These are phyloP conservation scores for Astreopora myriophthalma DNA, from an alignment of 64 coral and sea anemone genomes.

Conservation along the genomic window DNA sequence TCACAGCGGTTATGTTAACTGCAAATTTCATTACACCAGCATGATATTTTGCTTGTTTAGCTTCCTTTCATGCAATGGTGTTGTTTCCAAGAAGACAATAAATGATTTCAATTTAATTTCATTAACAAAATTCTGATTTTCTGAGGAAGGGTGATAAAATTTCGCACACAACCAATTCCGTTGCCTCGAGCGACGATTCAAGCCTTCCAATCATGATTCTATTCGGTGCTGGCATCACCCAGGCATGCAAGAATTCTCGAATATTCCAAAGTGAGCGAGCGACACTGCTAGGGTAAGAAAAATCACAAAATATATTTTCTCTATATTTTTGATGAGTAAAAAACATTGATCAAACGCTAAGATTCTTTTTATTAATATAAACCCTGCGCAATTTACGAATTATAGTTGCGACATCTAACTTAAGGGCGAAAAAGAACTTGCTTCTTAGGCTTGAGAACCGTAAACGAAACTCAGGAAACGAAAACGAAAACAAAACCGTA, in stretches of 20 bases:
- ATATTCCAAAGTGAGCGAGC: background rate
- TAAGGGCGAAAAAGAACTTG: background rate
- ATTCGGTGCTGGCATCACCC: background rate
- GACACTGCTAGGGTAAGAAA: background rate
- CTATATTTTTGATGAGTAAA: slow-evolving; percentile 31
- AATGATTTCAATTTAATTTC: slow-evolving; percentile 10
- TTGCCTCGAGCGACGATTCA: background rate
- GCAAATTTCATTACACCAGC: background rate
- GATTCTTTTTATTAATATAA: background rate
- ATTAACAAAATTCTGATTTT: background rate
- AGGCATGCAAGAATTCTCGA: background rate
- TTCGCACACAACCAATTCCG: background rate
- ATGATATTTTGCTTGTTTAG: background rate
- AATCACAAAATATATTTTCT: background rate
- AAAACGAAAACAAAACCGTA: too few relatives aligned
- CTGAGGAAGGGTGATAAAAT: background rate
- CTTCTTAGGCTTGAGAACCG: background rate
- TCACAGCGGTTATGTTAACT: background rate
- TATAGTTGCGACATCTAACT: background rate
- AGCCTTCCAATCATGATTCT: background rate
- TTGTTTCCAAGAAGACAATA: background rate
- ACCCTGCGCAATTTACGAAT: background rate
- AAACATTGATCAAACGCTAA: slow-evolving; percentile 12
- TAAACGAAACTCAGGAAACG: background rate
- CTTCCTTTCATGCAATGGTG: background rate